Conservation (phyloP, 2,113 vertebrate species). For the Rhea pennata region DNA sequence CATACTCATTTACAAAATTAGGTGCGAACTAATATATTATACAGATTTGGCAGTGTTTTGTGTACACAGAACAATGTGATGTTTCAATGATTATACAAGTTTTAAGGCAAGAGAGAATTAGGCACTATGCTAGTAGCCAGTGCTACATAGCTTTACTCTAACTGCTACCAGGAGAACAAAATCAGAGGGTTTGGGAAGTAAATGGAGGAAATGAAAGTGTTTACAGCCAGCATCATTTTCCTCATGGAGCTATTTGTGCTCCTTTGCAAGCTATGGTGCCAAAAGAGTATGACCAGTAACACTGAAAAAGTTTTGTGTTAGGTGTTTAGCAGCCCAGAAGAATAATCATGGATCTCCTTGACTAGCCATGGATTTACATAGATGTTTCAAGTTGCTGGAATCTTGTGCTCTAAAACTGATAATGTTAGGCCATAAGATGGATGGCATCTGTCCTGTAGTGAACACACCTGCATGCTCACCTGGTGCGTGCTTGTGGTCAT, state of each 20-base stretch:
- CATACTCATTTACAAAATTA: background rate
- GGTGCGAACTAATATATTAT: background rate
- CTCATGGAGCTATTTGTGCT: background rate
- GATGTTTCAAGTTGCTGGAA: background rate
- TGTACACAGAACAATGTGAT: background rate
- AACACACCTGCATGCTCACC: accelerated
- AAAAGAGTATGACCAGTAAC: background rate
- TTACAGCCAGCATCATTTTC: background rate
- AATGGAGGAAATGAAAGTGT: slow-evolving; percentile 24
- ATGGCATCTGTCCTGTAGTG: background rate
- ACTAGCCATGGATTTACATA: background rate
- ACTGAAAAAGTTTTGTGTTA: background rate
- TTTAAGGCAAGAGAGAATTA: background rate
- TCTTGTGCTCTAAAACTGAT: background rate
- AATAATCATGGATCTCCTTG: background rate
- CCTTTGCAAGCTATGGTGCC: background rate
- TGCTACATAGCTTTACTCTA: background rate
- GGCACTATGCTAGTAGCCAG: background rate
- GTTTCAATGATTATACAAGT: background rate
- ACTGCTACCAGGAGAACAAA: slow-evolving; percentile 7
- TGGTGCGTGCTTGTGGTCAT: accelerated
- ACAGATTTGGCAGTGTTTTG: background rate
- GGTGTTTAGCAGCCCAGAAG: background rate
- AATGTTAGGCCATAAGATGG: background rate
- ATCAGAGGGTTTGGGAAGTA: background rate